A percentile compares a stretch with the other conserved stretches of the same genome.
Evolutionary conservation across 1,140 invertebrate genomes (phyloP).

Genomic region (Laupala kohalensis): DNA sequence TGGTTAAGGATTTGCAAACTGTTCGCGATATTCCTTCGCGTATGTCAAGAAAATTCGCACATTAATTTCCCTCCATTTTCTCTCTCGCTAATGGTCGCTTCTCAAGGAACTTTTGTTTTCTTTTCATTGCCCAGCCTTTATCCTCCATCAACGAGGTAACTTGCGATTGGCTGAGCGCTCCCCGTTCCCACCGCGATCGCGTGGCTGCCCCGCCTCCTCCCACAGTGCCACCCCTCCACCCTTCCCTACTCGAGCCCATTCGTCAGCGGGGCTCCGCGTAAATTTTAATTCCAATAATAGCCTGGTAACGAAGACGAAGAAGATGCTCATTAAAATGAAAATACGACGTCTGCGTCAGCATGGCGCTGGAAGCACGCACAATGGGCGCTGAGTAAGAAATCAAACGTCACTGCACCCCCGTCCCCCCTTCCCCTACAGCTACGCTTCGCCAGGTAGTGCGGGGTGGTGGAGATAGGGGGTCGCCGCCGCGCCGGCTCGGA

Average conservation of each 20-base stretch:
- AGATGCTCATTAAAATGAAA: not conserved
- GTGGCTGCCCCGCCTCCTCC: not conserved
- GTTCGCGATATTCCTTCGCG: no score
- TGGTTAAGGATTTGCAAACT: no score
- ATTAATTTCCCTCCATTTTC: no score
- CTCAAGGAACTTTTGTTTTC: no score
- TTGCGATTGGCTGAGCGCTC: not conserved
- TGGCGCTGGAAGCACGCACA: not conserved
- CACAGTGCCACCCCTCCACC: not conserved
- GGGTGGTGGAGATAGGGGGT: not conserved
- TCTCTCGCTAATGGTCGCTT: no score
- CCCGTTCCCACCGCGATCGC: not conserved
- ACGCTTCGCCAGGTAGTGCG: not conserved
- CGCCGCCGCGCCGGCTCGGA: no score
- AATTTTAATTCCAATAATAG: not conserved
- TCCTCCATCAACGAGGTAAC: no score
- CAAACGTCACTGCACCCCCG: not conserved
- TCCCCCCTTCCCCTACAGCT: not conserved
- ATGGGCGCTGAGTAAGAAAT: not conserved
- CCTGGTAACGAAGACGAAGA: not conserved
- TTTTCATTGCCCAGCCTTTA: no score
- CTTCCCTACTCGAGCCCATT: not conserved
- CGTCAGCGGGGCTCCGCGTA: not conserved
- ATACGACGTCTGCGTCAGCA: not conserved
- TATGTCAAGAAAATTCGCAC: no score